phyloP scores from a whole-genome alignment of 2,888 invertebrate genomes.

The Trichogramma evanescens region DNA sequence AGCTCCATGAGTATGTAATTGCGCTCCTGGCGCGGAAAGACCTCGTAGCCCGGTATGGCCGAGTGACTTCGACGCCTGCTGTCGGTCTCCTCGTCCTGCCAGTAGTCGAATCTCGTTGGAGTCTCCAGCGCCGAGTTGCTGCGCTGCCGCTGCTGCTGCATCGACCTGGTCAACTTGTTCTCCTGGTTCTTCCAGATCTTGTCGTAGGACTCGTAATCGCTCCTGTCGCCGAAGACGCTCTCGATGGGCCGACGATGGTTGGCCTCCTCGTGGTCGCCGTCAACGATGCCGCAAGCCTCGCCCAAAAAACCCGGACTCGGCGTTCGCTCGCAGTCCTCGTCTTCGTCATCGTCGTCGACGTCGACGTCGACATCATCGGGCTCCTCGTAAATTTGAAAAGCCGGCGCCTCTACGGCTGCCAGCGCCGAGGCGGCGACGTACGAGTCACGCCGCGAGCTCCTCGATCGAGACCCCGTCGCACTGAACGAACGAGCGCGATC shows the following conservation, averaged over 20 bases:
- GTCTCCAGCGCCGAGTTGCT: conserved; percentile 12
- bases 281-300: not conserved
- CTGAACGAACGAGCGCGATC: too few species aligned
- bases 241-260: not conserved
- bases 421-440: too few species aligned
- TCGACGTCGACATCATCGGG: not conserved
- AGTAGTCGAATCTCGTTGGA: not conserved
- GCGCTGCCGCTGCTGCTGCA: not conserved
- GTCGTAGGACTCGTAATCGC: not conserved
- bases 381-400: conserved; percentile 14
- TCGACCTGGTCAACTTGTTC: conserved; percentile 7
- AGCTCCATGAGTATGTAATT: conserved; percentile 36
- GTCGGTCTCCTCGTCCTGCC: too few species aligned
- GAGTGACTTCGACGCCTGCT: conserved; percentile 20
- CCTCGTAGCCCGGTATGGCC: conserved; percentile 27
- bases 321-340: not conserved
- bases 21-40: conserved; percentile 32
- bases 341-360: not conserved
- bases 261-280: not conserved
- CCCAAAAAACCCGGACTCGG: conserved; percentile 13
- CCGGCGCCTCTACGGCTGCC: not conserved
- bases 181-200: conserved; percentile 11
- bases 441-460: too few species aligned
- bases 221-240: conserved; percentile 12
- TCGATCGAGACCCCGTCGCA: too few species aligned